phyloP scores from a whole-genome alignment of 2,113 vertebrate genomes.

The Centropus unirufus region DNA sequence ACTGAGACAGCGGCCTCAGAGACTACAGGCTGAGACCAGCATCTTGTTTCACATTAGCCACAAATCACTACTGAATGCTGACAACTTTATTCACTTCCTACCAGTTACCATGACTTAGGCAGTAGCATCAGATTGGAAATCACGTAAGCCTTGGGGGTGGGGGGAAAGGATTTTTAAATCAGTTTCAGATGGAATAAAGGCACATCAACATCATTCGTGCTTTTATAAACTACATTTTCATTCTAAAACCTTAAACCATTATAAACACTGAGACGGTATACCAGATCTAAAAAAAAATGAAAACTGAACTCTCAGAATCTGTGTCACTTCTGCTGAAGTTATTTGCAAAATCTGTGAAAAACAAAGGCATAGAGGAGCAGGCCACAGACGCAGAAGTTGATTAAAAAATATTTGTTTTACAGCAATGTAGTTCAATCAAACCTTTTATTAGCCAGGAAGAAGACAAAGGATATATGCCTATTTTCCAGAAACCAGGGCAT shows the following conservation, averaged over 20 bases:
- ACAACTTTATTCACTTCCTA: neutral
- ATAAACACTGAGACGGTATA: neutral
- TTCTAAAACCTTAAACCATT: neutral
- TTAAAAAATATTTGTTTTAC: neutral
- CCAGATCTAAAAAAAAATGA: neutral
- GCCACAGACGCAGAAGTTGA: neutral
- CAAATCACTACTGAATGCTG: neutral
- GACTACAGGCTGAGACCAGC: neutral
- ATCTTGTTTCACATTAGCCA: conserved; percentile 6
- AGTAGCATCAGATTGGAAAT: neutral
- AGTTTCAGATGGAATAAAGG: neutral
- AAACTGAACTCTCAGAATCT: neutral
- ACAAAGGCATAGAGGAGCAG: neutral
- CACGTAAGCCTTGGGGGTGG: neutral
- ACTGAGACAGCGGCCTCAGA: neutral
- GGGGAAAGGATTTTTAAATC: neutral
- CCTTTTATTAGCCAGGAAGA: neutral
- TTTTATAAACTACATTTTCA: neutral
- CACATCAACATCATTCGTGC: neutral
- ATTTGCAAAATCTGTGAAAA: neutral
- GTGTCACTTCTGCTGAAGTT: neutral
- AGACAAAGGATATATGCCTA: neutral
- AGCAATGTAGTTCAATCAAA: neutral
- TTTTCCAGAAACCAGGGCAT: neutral
- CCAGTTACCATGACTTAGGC: neutral